Evolutionary conservation across 1,140 invertebrate genomes (phyloP).

Genomic region (Lepidostoma basale): DNA sequence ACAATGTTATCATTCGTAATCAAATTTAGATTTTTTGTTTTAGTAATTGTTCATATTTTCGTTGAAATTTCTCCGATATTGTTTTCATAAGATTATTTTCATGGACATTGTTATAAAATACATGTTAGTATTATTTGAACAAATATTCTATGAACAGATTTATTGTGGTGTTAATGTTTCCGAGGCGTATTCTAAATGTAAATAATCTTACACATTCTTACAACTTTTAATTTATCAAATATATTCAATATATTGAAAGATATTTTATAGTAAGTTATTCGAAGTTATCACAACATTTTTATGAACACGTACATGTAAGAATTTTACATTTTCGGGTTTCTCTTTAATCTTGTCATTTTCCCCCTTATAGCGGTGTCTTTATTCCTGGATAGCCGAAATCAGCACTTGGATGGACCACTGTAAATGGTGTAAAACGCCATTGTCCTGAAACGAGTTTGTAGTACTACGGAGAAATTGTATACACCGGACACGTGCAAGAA

Average conservation of each 20-base stretch:
- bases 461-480: slow-evolving; percentile 23
- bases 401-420: slow-evolving; percentile 1
- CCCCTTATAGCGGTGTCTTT: background rate
- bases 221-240: background rate
- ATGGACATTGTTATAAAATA: too few species aligned
- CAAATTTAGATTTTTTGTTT: too few species aligned
- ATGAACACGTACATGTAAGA: slow-evolving; percentile 8
- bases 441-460: slow-evolving; percentile 30
- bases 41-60: too few species aligned
- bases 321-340: background rate
- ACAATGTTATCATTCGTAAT: background rate
- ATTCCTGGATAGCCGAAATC: background rate
- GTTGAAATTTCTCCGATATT: too few species aligned
- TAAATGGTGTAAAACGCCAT: slow-evolving; percentile 12
- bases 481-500: slow-evolving; percentile 4
- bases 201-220: background rate
- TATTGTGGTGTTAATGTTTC: slow-evolving; percentile 26
- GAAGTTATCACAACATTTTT: slow-evolving; percentile 8
- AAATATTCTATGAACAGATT: too few species aligned
- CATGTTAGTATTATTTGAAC: too few species aligned
- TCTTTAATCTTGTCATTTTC: slow-evolving; percentile 18
- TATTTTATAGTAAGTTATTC: too few species aligned
- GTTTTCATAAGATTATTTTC: slow-evolving; percentile 17
- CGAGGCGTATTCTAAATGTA: slow-evolving; percentile 11
- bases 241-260: background rate